Evolutionary conservation across 2,888 invertebrate genomes (phyloP).

Genomic region (Teinopalpus imperialis): DNA sequence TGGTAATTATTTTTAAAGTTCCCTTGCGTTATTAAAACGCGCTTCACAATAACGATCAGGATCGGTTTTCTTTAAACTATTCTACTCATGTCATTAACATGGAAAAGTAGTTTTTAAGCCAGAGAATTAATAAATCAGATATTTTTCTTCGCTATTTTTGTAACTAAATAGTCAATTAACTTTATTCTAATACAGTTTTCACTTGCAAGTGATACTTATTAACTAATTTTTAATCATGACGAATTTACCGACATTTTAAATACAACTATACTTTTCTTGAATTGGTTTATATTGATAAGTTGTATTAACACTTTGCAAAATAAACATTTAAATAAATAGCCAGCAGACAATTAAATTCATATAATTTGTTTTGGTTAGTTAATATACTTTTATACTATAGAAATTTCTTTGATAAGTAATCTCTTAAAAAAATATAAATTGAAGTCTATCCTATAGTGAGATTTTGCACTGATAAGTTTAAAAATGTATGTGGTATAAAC

Average conservation of each 20-base stretch:
- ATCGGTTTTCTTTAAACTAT: no score
- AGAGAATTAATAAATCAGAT: constrained; percentile 57
- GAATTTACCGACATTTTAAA: constrained; percentile 10
- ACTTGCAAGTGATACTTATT: constrained; percentile 42
- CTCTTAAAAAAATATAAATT: no score
- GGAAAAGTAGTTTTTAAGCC: constrained; percentile 54
- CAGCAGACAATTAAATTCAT: no score
- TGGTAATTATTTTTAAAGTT: no score
- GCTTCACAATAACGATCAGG: no score
- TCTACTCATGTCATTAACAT: constrained; percentile 55
- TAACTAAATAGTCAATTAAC: constrained; percentile 76
- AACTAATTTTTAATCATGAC: constrained; percentile 36
- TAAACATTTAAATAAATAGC: neutral
- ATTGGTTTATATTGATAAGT: constrained; percentile 10
- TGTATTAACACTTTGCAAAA: constrained; percentile 14
- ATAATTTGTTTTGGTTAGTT: no score
- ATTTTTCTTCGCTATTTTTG: constrained; percentile 68
- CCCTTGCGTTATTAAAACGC: no score
- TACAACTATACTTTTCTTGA: constrained; percentile 5
- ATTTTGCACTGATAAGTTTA: no score
- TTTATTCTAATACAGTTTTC: constrained; percentile 54
- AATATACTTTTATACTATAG: no score
- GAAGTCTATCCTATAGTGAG: no score
- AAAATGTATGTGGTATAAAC: no score
- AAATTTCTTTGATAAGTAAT: no score